phyloP scores from a whole-genome alignment of 2,888 invertebrate species.

The Ochropleura plecta region DNA sequence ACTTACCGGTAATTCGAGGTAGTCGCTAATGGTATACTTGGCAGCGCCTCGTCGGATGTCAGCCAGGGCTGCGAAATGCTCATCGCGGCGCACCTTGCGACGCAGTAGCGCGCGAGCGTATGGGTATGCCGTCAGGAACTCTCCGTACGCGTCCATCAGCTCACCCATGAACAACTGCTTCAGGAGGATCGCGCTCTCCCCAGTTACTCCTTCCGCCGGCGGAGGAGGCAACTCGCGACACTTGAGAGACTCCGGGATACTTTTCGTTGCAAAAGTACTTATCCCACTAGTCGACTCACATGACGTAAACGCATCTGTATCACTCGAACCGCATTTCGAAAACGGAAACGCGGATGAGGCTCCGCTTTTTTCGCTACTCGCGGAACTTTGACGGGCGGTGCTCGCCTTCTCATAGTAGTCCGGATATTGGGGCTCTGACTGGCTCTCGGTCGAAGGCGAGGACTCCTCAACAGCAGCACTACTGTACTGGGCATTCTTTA shows the following conservation, averaged over 20 bases:
- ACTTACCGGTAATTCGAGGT: conserved; percentile 93
- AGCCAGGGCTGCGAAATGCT: conserved; percentile 92
- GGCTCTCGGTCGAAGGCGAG: conserved; percentile 85
- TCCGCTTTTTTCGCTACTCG: conserved; percentile 87
- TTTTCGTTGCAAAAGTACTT: conserved; percentile 83
- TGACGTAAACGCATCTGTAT: conserved; percentile 86
- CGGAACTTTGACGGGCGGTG: conserved; percentile 86
- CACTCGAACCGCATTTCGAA: conserved; percentile 89
- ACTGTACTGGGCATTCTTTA: conserved; percentile 86
- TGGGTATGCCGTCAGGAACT: conserved; percentile 91
- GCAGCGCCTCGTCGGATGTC: conserved; percentile 92
- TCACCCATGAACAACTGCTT: conserved; percentile 92
- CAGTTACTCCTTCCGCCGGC: conserved; percentile 77
- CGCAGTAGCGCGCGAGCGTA: conserved; percentile 91
- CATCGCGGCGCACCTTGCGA: conserved; percentile 91
- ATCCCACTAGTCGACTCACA: conserved; percentile 88
- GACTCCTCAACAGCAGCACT: conserved; percentile 84
- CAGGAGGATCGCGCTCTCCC: conserved; percentile 86
- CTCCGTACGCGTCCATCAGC: conserved; percentile 92
- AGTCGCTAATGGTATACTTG: conserved; percentile 91
- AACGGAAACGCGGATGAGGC: conserved; percentile 88
- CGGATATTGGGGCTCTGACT: conserved; percentile 85
- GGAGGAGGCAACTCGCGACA: conserved; percentile 84
- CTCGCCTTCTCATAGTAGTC: conserved; percentile 85
- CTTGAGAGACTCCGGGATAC: conserved; percentile 81